Conservation (phyloP, 2,113 vertebrate genomes). For the Dascyllus trimaculatus region DNA sequence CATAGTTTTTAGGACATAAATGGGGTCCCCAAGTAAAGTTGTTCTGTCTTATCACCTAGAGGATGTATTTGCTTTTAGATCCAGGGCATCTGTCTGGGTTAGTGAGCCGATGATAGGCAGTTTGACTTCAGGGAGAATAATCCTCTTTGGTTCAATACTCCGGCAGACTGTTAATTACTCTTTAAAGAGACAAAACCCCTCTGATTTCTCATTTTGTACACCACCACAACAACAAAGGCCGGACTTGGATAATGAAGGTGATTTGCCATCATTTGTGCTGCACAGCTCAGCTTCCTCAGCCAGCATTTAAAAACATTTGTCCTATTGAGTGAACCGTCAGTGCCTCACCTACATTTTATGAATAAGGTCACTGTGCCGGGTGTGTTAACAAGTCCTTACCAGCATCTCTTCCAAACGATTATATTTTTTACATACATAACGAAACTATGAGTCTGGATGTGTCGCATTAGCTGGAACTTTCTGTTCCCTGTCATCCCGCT, state of each 20-base stretch:
- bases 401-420: background rate
- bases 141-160: slow-evolving; percentile 18
- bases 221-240: background rate
- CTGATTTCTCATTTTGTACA: background rate
- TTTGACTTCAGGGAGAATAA: background rate
- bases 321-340: background rate
- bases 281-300: background rate
- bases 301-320: background rate
- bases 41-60: background rate
- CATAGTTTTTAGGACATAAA: background rate
- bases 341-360: slow-evolving; percentile 24
- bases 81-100: background rate
- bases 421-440: slow-evolving; percentile 6
- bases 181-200: background rate
- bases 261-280: slow-evolving; percentile 4
- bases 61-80: background rate
- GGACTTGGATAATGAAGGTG: slow-evolving; percentile 13
- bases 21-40: background rate
- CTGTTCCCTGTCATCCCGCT: background rate
- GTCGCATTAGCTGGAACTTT: slow-evolving; percentile 25
- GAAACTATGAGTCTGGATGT: slow-evolving; percentile 2
- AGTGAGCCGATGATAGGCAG: background rate
- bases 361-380: slow-evolving; percentile 43
- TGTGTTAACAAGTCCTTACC: background rate
- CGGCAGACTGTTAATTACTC: slow-evolving; percentile 10